Conservation (phyloP, 2,888 invertebrate species). For the Dryobota labecula region DNA sequence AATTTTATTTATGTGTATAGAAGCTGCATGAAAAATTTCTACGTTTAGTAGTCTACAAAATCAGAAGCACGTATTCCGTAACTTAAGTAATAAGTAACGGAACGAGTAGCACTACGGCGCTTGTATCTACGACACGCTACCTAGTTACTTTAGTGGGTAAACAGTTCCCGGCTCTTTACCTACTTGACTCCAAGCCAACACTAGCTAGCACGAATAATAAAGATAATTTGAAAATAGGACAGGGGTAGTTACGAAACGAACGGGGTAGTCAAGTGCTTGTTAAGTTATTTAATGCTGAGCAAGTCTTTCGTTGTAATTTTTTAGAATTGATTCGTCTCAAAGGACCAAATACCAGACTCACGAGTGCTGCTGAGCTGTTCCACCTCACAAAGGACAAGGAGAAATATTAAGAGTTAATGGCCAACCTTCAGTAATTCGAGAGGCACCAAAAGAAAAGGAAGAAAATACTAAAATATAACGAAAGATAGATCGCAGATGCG, state of each 20-base stretch:
- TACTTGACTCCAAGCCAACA: conserved; percentile 67
- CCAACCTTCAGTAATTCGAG: too few relatives aligned
- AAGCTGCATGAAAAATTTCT: background rate
- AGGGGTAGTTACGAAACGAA: conserved; percentile 23
- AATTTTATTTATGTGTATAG: too few relatives aligned
- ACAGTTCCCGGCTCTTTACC: conserved; percentile 59
- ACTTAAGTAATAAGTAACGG: conserved; percentile 48
- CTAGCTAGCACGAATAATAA: conserved; percentile 62
- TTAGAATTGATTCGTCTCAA: background rate
- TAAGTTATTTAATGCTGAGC: background rate
- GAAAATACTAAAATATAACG: background rate
- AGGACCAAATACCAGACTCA: background rate
- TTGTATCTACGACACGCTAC: conserved; percentile 26
- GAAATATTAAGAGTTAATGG: too few relatives aligned
- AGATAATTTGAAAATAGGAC: conserved; percentile 62
- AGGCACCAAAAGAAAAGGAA: too few relatives aligned
- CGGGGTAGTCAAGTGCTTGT: conserved; percentile 8
- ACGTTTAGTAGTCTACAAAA: conserved; percentile 10
- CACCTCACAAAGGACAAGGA: too few relatives aligned
- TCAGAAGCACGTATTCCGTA: conserved; percentile 28
- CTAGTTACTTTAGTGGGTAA: conserved; percentile 56
- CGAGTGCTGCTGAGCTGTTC: too few relatives aligned
- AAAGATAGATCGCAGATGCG: background rate
- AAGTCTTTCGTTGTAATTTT: background rate
- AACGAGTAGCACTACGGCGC: conserved; percentile 28